phyloP scores from a whole-genome alignment of 1,140 invertebrate genomes.

The Aradophagus sp. region DNA sequence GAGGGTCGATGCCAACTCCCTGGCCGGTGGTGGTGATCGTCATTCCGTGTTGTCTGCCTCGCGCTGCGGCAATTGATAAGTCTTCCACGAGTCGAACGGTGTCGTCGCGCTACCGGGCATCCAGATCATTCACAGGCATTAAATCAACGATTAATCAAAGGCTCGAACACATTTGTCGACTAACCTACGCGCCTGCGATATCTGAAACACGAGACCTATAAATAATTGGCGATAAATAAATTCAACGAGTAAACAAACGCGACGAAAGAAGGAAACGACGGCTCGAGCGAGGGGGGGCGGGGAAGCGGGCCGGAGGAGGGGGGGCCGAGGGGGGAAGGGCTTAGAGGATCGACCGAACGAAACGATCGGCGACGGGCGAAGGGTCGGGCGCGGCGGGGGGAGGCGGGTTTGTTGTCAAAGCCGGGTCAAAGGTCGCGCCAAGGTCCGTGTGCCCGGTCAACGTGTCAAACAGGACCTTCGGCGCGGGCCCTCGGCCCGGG shows the following conservation, averaged over 20 bases:
- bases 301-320: too few relatives aligned
- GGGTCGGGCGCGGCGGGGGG: too few relatives aligned
- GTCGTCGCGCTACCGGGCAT: conserved; percentile 67
- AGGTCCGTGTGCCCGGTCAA: conserved; percentile 9
- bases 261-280: too few relatives aligned
- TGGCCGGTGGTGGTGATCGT: conserved; percentile 80
- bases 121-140: conserved; percentile 73
- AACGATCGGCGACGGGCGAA: too few relatives aligned
- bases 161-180: conserved; percentile 69
- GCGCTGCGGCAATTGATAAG: conserved; percentile 61
- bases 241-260: too few relatives aligned
- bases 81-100: conserved; percentile 61
- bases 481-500: background rate
- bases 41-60: conserved; percentile 69
- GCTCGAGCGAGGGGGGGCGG: too few relatives aligned
- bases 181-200: conserved; percentile 74
- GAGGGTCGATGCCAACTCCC: conserved; percentile 77
- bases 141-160: conserved; percentile 73
- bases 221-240: conserved; percentile 15
- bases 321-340: too few relatives aligned
- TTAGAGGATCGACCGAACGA: too few relatives aligned
- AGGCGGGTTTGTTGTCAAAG: background rate
- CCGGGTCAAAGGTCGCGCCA: conserved; percentile 5
- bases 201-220: conserved; percentile 66
- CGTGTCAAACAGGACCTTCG: conserved; percentile 12